A percentile compares a stretch with the other conserved stretches of the same genome.
Conservation (phyloP, 2,797 vertebrate species). For the Pseudochromis fuscus region DNA sequence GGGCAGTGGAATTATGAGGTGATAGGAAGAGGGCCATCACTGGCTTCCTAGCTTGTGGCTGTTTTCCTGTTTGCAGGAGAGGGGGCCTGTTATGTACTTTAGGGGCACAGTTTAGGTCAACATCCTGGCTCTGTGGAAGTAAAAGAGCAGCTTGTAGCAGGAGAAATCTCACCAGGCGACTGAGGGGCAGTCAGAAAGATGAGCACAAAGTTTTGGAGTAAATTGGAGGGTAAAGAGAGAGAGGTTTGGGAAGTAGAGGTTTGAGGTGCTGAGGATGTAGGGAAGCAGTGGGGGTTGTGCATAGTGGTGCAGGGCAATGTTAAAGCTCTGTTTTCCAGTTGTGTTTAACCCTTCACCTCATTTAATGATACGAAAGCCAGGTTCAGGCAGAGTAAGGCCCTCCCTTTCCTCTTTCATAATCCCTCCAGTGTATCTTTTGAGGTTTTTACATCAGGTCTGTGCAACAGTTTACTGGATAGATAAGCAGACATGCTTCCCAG, state of each 20-base stretch:
- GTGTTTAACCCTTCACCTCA: no score
- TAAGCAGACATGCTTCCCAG: no score
- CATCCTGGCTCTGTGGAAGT: conserved; percentile 68
- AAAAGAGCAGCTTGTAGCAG: conserved; percentile 20
- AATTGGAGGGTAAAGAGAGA: not conserved
- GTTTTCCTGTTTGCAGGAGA: conserved; percentile 69
- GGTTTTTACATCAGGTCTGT: no score
- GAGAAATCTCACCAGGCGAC: conserved; percentile 23
- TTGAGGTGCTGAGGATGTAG: not conserved
- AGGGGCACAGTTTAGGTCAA: conserved; percentile 54
- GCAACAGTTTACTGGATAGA: no score
- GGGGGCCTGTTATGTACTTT: conserved; percentile 54
- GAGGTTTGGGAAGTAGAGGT: not conserved
- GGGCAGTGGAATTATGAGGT: conserved; percentile 39
- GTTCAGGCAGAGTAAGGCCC: not conserved
- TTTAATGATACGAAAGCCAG: no score
- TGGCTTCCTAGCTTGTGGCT: conserved; percentile 58
- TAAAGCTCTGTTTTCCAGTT: no score
- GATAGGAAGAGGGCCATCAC: conserved; percentile 52
- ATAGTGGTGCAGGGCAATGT: no score
- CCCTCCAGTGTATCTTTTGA: no score
- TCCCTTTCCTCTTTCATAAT: not conserved
- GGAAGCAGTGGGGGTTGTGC: not conserved
- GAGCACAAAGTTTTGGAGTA: not conserved
- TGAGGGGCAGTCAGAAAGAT: not conserved